phyloP scores from a whole-genome alignment of 2,113 vertebrate genomes.

The Coptodon rendalli region DNA sequence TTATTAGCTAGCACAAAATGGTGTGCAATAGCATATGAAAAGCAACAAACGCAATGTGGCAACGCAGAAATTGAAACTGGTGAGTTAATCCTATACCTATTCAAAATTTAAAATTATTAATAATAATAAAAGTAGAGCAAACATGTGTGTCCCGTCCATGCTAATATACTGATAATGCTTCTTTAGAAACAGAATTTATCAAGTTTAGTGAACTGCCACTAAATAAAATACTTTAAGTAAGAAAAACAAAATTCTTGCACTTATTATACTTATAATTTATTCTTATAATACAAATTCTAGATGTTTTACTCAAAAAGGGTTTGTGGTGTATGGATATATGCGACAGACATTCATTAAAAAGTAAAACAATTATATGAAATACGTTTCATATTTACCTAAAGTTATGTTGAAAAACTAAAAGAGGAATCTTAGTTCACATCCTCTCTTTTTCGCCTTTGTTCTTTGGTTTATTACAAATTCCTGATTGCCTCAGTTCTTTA shows the following conservation, averaged over 20 bases:
- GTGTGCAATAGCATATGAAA: not conserved
- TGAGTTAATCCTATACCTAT: not conserved
- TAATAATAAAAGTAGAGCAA: not conserved
- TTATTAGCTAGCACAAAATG: not conserved
- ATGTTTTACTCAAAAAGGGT: not conserved
- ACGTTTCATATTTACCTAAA: not conserved
- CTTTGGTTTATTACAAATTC: not conserved
- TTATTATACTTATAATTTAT: not conserved
- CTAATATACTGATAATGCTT: not conserved
- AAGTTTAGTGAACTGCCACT: not conserved
- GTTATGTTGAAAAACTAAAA: not conserved
- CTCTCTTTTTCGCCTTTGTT: not conserved
- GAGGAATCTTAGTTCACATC: not conserved
- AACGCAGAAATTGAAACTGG: not conserved
- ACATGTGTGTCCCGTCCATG: fast-evolving
- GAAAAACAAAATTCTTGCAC: not conserved
- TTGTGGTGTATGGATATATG: not conserved
- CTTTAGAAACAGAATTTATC: not conserved
- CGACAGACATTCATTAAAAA: too few species aligned
- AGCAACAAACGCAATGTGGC: not conserved
- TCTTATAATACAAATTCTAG: not conserved
- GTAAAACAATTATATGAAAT: not conserved
- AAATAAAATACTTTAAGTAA: not conserved
- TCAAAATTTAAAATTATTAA: not conserved
- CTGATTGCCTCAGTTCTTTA: not conserved